Percentiles rank a stretch among this genome's conserved stretches.
Evolutionary conservation across 2,113 vertebrate genomes (phyloP).

Genomic region (Tichodroma muraria): DNA sequence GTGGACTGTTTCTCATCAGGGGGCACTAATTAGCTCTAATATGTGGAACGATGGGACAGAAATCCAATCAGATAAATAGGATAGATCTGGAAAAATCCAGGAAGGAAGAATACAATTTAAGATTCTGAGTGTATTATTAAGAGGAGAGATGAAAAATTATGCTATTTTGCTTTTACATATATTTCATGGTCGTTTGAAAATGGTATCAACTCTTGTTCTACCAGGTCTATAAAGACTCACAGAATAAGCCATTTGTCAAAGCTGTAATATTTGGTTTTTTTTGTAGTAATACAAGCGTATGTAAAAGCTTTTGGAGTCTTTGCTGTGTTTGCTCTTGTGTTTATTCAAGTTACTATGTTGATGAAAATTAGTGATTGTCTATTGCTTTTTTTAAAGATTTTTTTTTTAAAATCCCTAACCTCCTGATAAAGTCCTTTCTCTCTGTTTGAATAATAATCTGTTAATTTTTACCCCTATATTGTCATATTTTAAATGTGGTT

Average conservation of each 20-base stretch:
- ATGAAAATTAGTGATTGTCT: slow-evolving; percentile 37
- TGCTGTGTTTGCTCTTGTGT: slow-evolving; percentile 10
- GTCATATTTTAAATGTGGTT: neutral
- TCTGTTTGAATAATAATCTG: neutral
- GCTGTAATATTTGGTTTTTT: slow-evolving; percentile 30
- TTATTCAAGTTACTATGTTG: slow-evolving; percentile 14
- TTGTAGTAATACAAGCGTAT: slow-evolving; percentile 20
- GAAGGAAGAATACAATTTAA: slow-evolving; percentile 58
- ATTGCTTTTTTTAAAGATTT: neutral
- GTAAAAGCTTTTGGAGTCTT: slow-evolving; percentile 27
- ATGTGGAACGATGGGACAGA: slow-evolving; percentile 76
- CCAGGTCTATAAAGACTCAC: neutral
- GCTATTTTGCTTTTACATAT: slow-evolving; percentile 14
- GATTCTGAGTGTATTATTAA: slow-evolving; percentile 32
- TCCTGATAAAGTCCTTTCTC: neutral
- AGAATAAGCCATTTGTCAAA: slow-evolving; percentile 48
- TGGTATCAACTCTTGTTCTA: neutral
- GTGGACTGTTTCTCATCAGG: slow-evolving; percentile 79
- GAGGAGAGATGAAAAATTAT: slow-evolving; percentile 36
- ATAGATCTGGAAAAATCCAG: slow-evolving; percentile 72
- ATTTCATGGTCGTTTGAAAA: slow-evolving; percentile 25
- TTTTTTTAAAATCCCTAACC: neutral
- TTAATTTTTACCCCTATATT: neutral
- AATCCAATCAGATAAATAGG: slow-evolving; percentile 78
- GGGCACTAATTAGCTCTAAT: slow-evolving; percentile 81